These are phyloP conservation scores for Rhodeus uyekii DNA, from an alignment of 2,797 vertebrate species.

Conservation along the genomic window DNA sequence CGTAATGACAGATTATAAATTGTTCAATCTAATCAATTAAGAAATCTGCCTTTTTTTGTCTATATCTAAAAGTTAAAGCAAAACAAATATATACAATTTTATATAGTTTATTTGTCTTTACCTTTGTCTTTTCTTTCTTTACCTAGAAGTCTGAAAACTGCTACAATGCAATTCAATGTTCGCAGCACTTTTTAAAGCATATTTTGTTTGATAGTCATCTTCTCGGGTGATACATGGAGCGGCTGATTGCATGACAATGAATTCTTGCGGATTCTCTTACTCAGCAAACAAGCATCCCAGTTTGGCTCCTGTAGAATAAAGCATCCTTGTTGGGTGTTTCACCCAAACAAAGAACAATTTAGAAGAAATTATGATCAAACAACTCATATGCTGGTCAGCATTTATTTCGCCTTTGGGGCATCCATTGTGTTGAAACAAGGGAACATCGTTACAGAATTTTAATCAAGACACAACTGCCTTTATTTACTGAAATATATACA, in stretches of 20 bases:
- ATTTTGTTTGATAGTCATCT: slow-evolving; percentile 2
- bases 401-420: slow-evolving; percentile 29
- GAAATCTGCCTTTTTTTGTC: slow-evolving; percentile 39
- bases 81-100: neutral
- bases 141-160: neutral
- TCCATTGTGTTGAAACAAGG: slow-evolving; percentile 23
- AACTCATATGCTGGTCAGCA: slow-evolving; percentile 28
- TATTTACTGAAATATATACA: slow-evolving; percentile 36
- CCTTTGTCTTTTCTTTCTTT: no score
- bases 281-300: slow-evolving; percentile 38
- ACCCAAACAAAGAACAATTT: slow-evolving; percentile 44
- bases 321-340: slow-evolving; percentile 25
- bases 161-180: neutral
- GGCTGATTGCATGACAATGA: slow-evolving; percentile 17
- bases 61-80: slow-evolving; percentile 3
- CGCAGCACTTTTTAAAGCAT: neutral
- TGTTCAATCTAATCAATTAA: slow-evolving; percentile 48
- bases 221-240: neutral
- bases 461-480: slow-evolving; percentile 32
- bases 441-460: slow-evolving; percentile 47
- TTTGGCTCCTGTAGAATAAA: slow-evolving; percentile 30
- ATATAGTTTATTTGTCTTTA: neutral
- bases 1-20: slow-evolving; percentile 57
- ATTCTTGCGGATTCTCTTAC: slow-evolving; percentile 23
- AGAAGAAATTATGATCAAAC: slow-evolving; percentile 33